Evolutionary conservation across 2,888 invertebrate species (phyloP), one percentile per base, ranked within the genome.

Genomic region (Acrobasis consociella): DNA sequence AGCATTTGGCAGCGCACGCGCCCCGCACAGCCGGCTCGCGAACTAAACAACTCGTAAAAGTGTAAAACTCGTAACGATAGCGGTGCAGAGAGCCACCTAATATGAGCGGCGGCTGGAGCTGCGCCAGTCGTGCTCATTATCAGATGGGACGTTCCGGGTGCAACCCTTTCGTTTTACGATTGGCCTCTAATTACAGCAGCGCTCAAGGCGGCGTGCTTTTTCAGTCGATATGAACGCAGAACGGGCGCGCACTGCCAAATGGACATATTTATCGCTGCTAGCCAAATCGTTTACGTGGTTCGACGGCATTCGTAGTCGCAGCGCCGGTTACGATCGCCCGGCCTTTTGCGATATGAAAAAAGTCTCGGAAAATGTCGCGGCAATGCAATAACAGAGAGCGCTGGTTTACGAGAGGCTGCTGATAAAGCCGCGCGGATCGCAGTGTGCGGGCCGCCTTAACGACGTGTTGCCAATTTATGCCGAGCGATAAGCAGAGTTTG

Each of bases 21-120:
- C 78, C 74, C 78, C 76, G 74, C 85, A 78, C 86, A 84, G 82
- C 85, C 83, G 83, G 87, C 81, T 80, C 79, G 82, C 86, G 82
- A 91, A 89, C 91, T 90, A 90, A 91, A 91, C 91, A 91, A 91
- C 88, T 90, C 91, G 90, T 91, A 91, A 91, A 92, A 91, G 91
- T 90, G 91, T 90, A 91, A 91, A 91, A 92, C 84, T 91, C 89
- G 88, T 89, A 89, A 87, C 88, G 91, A 91, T 91, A 89, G 87
- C 85, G 77, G 80, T 75, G 73, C 78, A 83, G 85, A 81, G 87
- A 75, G 81, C 78, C 75, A 83, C 86, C 90, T 89, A 89, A 91
- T 91, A 91, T 89, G 89, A 89, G 86, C 86, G 82, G 86, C 82
- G 82, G 84, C 83, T 92, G 91, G 91, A 91, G 84, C 82, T 72